Evolutionary conservation across 2,113 vertebrate species (phyloP), one percentile per base, ranked within the genome.

Genomic region (Antechinus stuartii): DNA sequence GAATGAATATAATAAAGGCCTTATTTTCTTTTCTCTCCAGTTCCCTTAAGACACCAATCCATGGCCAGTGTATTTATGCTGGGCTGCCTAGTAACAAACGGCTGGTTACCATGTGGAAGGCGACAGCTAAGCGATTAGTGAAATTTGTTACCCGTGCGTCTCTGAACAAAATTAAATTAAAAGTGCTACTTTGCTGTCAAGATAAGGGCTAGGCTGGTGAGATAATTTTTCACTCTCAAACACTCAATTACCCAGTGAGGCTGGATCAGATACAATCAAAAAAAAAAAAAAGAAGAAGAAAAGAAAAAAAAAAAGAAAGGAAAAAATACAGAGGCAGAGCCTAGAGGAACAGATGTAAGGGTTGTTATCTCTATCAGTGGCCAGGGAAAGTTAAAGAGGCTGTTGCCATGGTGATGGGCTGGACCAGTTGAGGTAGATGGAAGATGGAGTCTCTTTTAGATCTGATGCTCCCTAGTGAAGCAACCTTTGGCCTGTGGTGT

Each of bases 111-210:
- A 98, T 98, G 98, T 94, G 52, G 97, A 97, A 98, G 98, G 98
- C 96, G 97, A 98, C 98, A 98, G 98, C 97, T 76, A 0, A 97
- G 98, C 98, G 97, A 99, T 99, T 99, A 99, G 98, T 97, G 98
- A 98, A 99, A 99, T 99, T 98, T 99, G 98, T 99, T 99, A 98
- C 98, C 98, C 98, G 27, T 98, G 97, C 94, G 98, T 98, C 98
- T 98, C 98, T 26, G 98, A 98, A 98, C 98, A 98, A 98, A 99
- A 99, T 99, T 98, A 99, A 99, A 99, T 99, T 99, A 99, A 98
- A 99, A 98, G 98, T 98, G 98, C 98, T 98, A 98, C 99, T 98
- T 98, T 94, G 94, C 98, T 99, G 99, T 99, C 98, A 98, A 99
- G 98, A 98, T 99, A 99, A 99, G 98, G 98, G 98, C 98, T 98